phyloP scores from a whole-genome alignment of 2,113 vertebrate genomes.

The Collichthys lucidus region DNA sequence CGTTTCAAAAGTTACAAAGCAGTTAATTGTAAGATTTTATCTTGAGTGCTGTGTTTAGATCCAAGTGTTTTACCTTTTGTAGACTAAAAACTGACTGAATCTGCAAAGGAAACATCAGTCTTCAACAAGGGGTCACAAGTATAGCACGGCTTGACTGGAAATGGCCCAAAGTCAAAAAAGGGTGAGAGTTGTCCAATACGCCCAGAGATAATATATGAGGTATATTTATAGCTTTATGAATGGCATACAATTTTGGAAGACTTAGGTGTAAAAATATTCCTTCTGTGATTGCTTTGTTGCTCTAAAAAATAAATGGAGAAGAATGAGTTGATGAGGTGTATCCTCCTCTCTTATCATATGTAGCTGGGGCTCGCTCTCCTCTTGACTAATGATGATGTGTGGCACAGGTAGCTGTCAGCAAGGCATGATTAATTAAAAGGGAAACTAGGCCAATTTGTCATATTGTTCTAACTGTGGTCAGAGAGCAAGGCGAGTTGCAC shows the following conservation, averaged over 20 bases:
- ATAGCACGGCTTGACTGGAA: background rate
- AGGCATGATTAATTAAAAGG: constrained; percentile 82
- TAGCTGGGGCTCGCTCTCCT: constrained; percentile 67
- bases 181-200: background rate
- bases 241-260: background rate
- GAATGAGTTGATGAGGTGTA: constrained; percentile 81
- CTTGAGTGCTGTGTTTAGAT: too few species aligned
- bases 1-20: background rate
- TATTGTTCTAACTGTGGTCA: constrained; percentile 73
- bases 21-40: background rate
- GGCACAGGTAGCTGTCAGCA: constrained; percentile 83
- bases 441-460: constrained; percentile 83
- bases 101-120: too few species aligned
- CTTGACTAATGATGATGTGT: constrained; percentile 80
- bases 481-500: constrained; percentile 42
- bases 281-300: constrained; percentile 51
- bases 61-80: too few species aligned
- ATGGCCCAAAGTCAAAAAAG: background rate
- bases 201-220: background rate
- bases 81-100: too few species aligned
- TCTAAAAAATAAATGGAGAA: constrained; percentile 68
- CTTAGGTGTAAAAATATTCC: constrained; percentile 46
- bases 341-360: constrained; percentile 76
- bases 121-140: background rate
- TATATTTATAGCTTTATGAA: background rate